Evolutionary conservation across 2,113 vertebrate species (phyloP).

Genomic region (Leuciscus idus): DNA sequence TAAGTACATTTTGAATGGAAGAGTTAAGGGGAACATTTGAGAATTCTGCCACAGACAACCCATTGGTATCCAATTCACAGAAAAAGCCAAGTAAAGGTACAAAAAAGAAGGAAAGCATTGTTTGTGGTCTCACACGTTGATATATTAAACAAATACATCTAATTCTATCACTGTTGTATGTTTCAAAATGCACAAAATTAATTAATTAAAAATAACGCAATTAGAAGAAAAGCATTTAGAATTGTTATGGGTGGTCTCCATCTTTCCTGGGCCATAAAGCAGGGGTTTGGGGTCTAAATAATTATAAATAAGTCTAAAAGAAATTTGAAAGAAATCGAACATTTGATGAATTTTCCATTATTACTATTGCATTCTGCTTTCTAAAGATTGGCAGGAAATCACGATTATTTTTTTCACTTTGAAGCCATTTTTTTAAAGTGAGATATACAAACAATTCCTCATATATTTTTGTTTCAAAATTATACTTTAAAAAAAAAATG

Average conservation of each 20-base stretch:
- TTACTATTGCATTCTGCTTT: not conserved
- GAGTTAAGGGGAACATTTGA: slow-evolving; percentile 19
- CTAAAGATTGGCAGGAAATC: not conserved
- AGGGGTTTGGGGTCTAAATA: not conserved
- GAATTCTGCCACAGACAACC: not conserved
- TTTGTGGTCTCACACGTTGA: not conserved
- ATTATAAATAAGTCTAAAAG: not conserved
- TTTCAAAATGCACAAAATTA: not conserved
- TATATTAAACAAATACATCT: not conserved
- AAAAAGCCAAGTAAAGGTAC: slow-evolving; percentile 1
- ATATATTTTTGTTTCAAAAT: not conserved
- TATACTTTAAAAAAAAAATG: too few relatives aligned
- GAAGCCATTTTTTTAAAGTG: not conserved
- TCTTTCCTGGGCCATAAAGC: not conserved
- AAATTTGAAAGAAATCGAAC: not conserved
- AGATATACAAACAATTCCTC: not conserved
- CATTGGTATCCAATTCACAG: slow-evolving; percentile 4
- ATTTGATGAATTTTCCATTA: not conserved
- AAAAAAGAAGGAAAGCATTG: not conserved
- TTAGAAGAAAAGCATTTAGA: too few relatives aligned
- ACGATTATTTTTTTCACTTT: not conserved
- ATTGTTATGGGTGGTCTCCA: not conserved
- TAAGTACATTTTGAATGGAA: slow-evolving; percentile 26
- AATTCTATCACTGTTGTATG: not conserved
- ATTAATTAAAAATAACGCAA: too few relatives aligned